phyloP scores from a whole-genome alignment of 2,888 invertebrate species.

The Cetonia aurata region DNA sequence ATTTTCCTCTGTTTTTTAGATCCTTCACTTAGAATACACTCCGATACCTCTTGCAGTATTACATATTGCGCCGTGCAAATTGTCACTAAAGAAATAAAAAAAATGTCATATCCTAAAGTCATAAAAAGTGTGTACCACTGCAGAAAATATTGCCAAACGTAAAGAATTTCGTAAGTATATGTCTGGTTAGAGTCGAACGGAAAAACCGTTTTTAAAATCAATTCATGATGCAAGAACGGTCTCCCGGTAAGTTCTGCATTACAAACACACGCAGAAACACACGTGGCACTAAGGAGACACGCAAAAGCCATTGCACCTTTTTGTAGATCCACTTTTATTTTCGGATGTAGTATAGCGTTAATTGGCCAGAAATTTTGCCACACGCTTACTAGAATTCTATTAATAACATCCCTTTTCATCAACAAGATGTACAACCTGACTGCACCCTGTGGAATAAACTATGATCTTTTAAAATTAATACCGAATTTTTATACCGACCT shows the following conservation, averaged over 20 bases:
- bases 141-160: constrained; percentile 46
- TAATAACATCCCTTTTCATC: constrained; percentile 24
- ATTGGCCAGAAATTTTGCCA: constrained; percentile 42
- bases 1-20: constrained; percentile 20
- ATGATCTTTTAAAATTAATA: background rate
- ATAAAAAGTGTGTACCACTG: constrained; percentile 42
- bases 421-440: constrained; percentile 38
- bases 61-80: constrained; percentile 37
- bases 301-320: too few relatives aligned
- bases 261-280: background rate
- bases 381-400: constrained; percentile 32
- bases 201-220: constrained; percentile 45
- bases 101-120: constrained; percentile 36
- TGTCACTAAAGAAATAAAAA: constrained; percentile 37
- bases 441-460: constrained; percentile 26
- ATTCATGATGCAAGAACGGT: constrained; percentile 21
- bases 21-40: constrained; percentile 22
- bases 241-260: constrained; percentile 21
- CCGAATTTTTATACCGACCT: constrained; percentile 12
- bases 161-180: constrained; percentile 50
- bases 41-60: constrained; percentile 48
- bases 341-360: background rate
- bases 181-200: constrained; percentile 46
- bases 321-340: background rate
- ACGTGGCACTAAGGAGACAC: too few relatives aligned